These are phyloP conservation scores for Mycetomoellerius zeteki DNA, from an alignment of 1,140 invertebrate genomes.

Conservation along the genomic window DNA sequence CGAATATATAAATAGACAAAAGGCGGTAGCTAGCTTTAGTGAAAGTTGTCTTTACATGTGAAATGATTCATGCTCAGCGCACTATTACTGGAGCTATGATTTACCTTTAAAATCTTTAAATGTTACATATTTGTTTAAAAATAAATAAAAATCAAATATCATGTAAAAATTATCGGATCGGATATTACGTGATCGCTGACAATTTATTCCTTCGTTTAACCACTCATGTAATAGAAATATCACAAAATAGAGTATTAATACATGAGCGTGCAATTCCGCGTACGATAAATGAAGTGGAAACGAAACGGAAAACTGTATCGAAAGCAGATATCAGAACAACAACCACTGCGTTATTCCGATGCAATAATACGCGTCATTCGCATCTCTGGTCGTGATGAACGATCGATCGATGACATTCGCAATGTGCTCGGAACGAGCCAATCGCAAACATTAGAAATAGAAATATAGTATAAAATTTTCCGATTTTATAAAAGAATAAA, in stretches of 20 bases:
- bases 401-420: constrained; percentile 1
- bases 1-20: constrained; percentile 15
- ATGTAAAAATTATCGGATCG: not conserved
- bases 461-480: not conserved
- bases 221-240: not conserved
- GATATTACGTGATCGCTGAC: constrained; percentile 2
- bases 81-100: not conserved
- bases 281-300: constrained; percentile 22
- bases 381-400: constrained; percentile 6
- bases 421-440: not conserved
- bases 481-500: not conserved
- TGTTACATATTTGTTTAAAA: constrained; percentile 16
- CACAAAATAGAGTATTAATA: not conserved
- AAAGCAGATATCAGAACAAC: constrained; percentile 25
- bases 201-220: constrained; percentile 14
- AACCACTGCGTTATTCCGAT: constrained; percentile 16
- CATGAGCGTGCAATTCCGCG: not conserved
- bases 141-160: not conserved
- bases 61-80: constrained; percentile 6
- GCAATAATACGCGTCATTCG: constrained; percentile 29
- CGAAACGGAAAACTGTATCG: constrained; percentile 43
- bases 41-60: constrained; percentile 41
- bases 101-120: not conserved
- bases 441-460: not conserved
- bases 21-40: not conserved